A percentile compares a stretch with the other conserved stretches of the same genome.
Evolutionary conservation across 2,797 vertebrate genomes (phyloP).

Genomic region (Margarornis squamiger): DNA sequence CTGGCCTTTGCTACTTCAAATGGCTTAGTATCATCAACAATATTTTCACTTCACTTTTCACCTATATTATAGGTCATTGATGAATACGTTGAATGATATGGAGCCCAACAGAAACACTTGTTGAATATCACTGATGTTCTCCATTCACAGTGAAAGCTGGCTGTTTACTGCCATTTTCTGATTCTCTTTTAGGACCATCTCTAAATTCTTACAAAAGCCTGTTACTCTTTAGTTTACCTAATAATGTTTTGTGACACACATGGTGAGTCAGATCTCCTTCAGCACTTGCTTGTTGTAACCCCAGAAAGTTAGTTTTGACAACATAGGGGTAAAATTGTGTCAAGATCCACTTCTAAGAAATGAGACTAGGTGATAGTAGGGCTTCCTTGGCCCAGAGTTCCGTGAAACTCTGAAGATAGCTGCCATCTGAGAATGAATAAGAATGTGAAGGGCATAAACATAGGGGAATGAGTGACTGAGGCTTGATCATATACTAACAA

Average conservation of each 20-base stretch:
- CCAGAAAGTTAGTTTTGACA: neutral
- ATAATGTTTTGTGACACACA: neutral
- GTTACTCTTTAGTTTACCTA: neutral
- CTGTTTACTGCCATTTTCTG: neutral
- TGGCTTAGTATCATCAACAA: neutral
- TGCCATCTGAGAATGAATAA: neutral
- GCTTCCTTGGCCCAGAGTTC: neutral
- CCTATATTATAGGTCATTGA: neutral
- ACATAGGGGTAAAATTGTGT: neutral
- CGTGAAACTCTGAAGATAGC: neutral
- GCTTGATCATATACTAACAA: constrained; percentile 19
- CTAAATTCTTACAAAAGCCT: neutral
- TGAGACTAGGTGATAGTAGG: neutral
- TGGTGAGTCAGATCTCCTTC: neutral
- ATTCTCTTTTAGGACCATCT: neutral
- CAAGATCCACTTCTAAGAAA: neutral
- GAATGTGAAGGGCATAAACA: neutral
- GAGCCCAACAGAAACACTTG: neutral
- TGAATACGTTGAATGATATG: neutral
- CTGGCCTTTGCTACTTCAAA: neutral
- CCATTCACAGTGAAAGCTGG: neutral
- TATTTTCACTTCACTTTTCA: neutral
- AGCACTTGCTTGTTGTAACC: neutral
- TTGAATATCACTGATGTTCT: neutral
- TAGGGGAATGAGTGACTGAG: neutral